phyloP scores from a whole-genome alignment of 2,888 invertebrate genomes.

The Macropis europaea region DNA sequence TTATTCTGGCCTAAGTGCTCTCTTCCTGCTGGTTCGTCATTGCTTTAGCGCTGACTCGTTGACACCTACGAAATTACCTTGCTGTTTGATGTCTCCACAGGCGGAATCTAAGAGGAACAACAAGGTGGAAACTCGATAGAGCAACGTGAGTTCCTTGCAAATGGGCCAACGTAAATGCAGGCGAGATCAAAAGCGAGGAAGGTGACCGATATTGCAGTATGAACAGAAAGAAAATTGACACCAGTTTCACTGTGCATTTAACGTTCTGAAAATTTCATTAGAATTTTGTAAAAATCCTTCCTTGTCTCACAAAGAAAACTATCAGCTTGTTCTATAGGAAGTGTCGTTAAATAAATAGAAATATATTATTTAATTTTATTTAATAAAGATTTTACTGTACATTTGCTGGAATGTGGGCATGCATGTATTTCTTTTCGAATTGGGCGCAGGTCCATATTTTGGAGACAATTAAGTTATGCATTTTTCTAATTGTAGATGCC shows the following conservation, averaged over 20 bases:
- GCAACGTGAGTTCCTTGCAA: constrained; percentile 15
- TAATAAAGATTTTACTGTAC: no score
- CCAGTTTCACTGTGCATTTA: background rate
- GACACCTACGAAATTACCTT: constrained; percentile 45
- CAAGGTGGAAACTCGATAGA: constrained; percentile 19
- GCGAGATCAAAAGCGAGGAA: constrained; percentile 6
- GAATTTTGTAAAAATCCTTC: background rate
- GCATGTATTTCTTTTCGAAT: no score
- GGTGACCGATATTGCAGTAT: background rate
- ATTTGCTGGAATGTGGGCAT: no score
- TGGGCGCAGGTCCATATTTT: no score
- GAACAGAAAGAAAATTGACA: background rate
- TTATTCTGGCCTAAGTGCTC: constrained; percentile 46
- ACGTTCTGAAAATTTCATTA: constrained; percentile 18
- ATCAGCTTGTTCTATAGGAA: no score
- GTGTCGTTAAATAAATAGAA: no score
- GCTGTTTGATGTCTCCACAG: constrained; percentile 15
- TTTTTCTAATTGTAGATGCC: no score
- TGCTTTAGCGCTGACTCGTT: constrained; percentile 38
- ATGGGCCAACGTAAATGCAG: constrained; percentile 9
- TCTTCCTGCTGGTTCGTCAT: constrained; percentile 37
- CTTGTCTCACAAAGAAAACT: background rate
- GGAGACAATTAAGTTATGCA: no score
- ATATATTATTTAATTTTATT: no score
- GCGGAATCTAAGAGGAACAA: constrained; percentile 8